These are phyloP conservation scores for Beris morrisii DNA, from an alignment of 2,888 invertebrate species.

Conservation along the genomic window DNA sequence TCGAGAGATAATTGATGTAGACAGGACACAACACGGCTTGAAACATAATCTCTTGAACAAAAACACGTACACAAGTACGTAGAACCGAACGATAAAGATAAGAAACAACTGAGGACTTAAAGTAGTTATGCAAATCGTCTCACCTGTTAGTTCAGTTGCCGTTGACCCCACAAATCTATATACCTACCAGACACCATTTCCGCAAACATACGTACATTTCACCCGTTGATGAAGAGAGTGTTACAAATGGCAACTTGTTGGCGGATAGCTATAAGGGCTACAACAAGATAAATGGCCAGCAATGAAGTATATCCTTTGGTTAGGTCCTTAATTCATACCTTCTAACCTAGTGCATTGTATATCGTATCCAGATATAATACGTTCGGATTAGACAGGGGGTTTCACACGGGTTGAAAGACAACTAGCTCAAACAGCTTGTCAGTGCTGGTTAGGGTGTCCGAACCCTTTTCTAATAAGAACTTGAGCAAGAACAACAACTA, in stretches of 20 bases:
- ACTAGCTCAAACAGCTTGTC: too few relatives aligned
- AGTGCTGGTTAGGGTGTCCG: too few relatives aligned
- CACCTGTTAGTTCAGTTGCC: not conserved
- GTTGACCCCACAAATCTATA: slow-evolving; percentile 4
- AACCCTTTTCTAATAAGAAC: too few relatives aligned
- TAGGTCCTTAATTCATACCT: slow-evolving; percentile 27
- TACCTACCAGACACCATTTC: slow-evolving; percentile 13
- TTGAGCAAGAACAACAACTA: too few relatives aligned
- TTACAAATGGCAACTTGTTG: slow-evolving; percentile 36
- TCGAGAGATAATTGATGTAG: too few relatives aligned
- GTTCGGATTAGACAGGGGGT: too few relatives aligned
- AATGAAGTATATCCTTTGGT: slow-evolving; percentile 35
- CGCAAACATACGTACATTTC: slow-evolving; percentile 18
- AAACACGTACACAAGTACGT: too few relatives aligned
- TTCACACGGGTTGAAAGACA: too few relatives aligned
- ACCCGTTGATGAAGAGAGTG: slow-evolving; percentile 32
- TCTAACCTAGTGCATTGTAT: not conserved
- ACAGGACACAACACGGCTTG: too few relatives aligned
- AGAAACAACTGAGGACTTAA: not conserved
- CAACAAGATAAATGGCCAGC: slow-evolving; percentile 35
- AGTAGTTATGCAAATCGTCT: slow-evolving; percentile 19
- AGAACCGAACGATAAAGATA: too few relatives aligned
- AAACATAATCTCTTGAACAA: too few relatives aligned
- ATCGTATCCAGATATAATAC: too few relatives aligned
- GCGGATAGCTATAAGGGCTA: slow-evolving; percentile 32